Conservation (phyloP, 2,888 invertebrate species). For the Clepsis dumicolana region DNA sequence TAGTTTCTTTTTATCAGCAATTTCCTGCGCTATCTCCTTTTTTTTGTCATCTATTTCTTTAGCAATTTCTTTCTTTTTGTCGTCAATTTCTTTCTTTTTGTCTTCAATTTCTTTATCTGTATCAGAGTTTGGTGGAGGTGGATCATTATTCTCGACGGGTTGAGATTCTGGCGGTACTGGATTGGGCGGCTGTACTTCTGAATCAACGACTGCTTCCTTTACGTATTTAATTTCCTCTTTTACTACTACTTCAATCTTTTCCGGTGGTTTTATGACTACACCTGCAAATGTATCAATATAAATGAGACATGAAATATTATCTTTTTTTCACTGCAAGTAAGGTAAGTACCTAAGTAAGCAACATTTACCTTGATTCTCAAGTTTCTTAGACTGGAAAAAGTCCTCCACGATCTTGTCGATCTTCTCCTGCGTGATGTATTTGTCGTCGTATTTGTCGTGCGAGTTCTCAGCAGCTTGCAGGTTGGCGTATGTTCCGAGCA, state of each 20-base stretch:
- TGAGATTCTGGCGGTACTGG: slow-evolving; percentile 77
- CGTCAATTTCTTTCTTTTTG: slow-evolving; percentile 70
- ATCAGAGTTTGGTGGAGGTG: background rate
- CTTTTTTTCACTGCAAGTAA: background rate
- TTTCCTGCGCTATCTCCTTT: slow-evolving; percentile 50
- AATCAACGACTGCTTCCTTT: slow-evolving; percentile 65
- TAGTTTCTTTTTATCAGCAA: slow-evolving; percentile 66
- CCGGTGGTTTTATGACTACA: slow-evolving; percentile 55
- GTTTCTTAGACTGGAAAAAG: slow-evolving; percentile 69
- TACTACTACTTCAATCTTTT: slow-evolving; percentile 50
- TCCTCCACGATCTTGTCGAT: slow-evolving; percentile 79
- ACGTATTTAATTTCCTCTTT: slow-evolving; percentile 46
- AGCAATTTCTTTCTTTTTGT: slow-evolving; percentile 48
- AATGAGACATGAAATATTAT: background rate
- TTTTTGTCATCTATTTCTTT: slow-evolving; percentile 58
- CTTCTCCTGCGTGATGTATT: slow-evolving; percentile 69
- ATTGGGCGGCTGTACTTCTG: slow-evolving; percentile 79
- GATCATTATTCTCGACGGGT: slow-evolving; percentile 57
- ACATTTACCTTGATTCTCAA: slow-evolving; percentile 33
- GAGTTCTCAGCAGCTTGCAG: slow-evolving; percentile 89
- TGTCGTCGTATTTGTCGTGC: slow-evolving; percentile 71
- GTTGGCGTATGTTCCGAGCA: slow-evolving; percentile 96
- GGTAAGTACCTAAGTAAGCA: background rate
- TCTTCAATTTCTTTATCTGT: slow-evolving; percentile 48
- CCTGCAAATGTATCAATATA: slow-evolving; percentile 52